Conservation (phyloP, 2,797 vertebrate genomes). For the Dallia pectoralis region DNA sequence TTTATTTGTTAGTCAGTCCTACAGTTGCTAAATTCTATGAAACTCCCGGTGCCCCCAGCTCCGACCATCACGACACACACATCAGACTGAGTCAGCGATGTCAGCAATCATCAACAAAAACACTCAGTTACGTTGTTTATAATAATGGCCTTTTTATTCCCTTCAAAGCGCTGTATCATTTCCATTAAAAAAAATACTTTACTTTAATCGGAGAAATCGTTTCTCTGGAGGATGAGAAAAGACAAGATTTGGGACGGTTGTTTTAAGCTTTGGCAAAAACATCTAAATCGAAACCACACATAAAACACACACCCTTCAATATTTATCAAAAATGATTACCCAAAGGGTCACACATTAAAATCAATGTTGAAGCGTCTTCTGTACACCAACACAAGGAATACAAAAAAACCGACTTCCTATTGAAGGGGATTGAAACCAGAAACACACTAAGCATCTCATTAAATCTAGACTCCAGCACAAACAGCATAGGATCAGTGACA, state of each 20-base stretch:
- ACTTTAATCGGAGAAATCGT: conserved; percentile 30
- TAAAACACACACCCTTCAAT: conserved; percentile 22
- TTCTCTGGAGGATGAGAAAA: conserved; percentile 24
- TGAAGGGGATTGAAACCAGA: neutral
- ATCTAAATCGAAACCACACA: conserved; percentile 40
- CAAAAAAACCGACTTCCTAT: neutral
- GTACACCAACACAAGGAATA: conserved; percentile 23
- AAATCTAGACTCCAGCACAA: neutral
- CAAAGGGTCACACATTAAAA: neutral
- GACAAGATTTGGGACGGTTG: neutral
- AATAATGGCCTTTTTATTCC: conserved; percentile 48
- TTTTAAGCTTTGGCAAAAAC: conserved; percentile 56
- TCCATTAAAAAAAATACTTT: conserved; percentile 46
- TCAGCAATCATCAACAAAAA: conserved; percentile 6
- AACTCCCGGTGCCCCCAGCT: too few species aligned
- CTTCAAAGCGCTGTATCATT: too few species aligned
- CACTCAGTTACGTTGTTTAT: conserved; percentile 9
- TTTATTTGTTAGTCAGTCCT: too few species aligned
- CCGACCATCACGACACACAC: neutral
- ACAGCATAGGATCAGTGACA: neutral
- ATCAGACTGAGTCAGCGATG: too few species aligned
- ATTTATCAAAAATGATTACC: conserved; percentile 25
- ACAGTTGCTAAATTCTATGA: too few species aligned
- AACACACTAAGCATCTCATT: neutral
- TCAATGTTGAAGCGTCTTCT: conserved; percentile 16